Conservation (phyloP, 2,797 vertebrate species). For the Fistularia tabacaria region DNA sequence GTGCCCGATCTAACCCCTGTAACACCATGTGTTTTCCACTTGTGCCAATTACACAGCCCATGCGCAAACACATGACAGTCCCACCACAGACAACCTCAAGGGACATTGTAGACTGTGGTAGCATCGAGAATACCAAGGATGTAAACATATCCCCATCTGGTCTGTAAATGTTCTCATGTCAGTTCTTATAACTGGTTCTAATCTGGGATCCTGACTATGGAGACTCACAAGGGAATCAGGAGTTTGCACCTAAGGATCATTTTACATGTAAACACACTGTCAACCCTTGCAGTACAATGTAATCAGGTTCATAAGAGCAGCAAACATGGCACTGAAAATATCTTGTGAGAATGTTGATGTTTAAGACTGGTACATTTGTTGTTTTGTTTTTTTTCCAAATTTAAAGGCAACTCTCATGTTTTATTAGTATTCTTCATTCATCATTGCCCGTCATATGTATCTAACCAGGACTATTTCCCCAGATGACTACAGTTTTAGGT, state of each 20-base stretch:
- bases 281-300: constrained; percentile 31
- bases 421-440: constrained; percentile 24
- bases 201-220: constrained; percentile 64
- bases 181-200: constrained; percentile 66
- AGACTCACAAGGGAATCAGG: constrained; percentile 55
- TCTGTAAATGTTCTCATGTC: constrained; percentile 57
- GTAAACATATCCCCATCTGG: constrained; percentile 56
- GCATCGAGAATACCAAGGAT: constrained; percentile 51
- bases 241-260: constrained; percentile 54
- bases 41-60: constrained; percentile 22
- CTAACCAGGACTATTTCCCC: constrained; percentile 16
- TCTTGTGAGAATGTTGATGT: neutral
- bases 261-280: constrained; percentile 70
- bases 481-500: constrained; percentile 1
- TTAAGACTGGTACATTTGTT: neutral
- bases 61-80: constrained; percentile 38
- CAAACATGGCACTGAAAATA: constrained; percentile 3
- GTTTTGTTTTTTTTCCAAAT: neutral
- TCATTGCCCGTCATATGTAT: constrained; percentile 16
- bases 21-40: constrained; percentile 31
- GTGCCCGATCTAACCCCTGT: constrained; percentile 23
- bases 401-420: neutral
- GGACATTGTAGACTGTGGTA: constrained; percentile 44
- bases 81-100: constrained; percentile 40
- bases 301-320: constrained; percentile 32